phyloP scores from a whole-genome alignment of 2,797 vertebrate species.

The Cryptoprocta ferox region DNA sequence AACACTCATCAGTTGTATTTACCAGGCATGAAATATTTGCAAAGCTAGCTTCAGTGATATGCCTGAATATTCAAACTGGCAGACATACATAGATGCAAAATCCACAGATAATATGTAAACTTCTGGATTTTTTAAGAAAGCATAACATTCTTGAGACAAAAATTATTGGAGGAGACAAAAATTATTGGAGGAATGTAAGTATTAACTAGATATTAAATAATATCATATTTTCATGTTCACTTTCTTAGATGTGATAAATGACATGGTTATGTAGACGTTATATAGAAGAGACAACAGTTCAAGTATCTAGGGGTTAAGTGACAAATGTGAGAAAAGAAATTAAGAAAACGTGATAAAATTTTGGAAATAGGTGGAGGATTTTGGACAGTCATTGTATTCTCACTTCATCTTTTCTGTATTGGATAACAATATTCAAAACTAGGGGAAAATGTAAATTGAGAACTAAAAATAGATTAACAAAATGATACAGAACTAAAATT shows the following conservation, averaged over 20 bases:
- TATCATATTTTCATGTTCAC: background rate
- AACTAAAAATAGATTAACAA: background rate
- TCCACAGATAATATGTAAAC: background rate
- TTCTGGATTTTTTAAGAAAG: constrained; percentile 31
- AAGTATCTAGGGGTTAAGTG: background rate
- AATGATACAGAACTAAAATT: background rate
- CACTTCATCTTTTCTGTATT: background rate
- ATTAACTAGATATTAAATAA: constrained; percentile 42
- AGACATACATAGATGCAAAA: background rate
- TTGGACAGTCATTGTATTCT: background rate
- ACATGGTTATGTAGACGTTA: background rate
- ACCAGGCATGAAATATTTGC: background rate
- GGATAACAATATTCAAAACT: background rate
- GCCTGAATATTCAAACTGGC: background rate
- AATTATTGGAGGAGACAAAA: constrained; percentile 26
- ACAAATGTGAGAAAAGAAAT: constrained; percentile 1
- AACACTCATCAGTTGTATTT: background rate
- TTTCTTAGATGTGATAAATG: constrained; percentile 31
- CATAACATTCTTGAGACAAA: background rate
- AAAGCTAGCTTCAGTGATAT: constrained; percentile 18
- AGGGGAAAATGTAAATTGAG: background rate
- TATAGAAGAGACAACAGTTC: background rate
- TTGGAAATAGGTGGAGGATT: background rate
- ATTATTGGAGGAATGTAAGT: background rate
- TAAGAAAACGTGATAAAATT: constrained; percentile 7